These are phyloP conservation scores for Bucco capensis DNA, from an alignment of 2,113 vertebrate species.

Conservation along the genomic window DNA sequence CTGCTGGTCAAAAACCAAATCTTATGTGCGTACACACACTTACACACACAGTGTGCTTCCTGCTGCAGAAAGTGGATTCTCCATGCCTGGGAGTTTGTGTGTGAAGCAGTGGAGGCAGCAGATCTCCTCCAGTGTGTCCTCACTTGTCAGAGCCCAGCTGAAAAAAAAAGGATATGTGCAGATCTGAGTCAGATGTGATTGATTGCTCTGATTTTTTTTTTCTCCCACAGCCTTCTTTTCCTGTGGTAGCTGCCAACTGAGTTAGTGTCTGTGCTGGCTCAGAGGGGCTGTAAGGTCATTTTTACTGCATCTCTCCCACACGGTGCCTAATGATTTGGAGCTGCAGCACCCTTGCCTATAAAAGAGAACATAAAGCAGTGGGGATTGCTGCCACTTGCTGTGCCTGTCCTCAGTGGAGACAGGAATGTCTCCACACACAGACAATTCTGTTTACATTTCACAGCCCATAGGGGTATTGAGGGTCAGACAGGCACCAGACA, in stretches of 20 bases:
- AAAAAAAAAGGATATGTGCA: background rate
- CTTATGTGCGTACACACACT: accelerated
- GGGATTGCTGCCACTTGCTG: background rate
- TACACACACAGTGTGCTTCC: background rate
- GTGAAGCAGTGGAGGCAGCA: background rate
- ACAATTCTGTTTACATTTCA: background rate
- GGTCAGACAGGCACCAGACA: background rate
- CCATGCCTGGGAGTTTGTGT: background rate
- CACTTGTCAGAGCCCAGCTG: background rate
- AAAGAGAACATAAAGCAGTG: background rate
- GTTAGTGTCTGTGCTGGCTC: background rate
- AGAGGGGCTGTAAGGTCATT: background rate
- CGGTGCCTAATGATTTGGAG: background rate
- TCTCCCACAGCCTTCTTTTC: background rate
- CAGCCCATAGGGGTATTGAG: background rate
- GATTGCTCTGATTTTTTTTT: background rate
- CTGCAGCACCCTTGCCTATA: background rate
- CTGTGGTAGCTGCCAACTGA: background rate
- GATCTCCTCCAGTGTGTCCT: background rate
- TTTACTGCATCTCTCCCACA: background rate
- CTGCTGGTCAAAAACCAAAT: background rate
- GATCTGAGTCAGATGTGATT: background rate
- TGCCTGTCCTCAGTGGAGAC: background rate
- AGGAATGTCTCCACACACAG: background rate
- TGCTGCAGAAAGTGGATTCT: background rate